These are phyloP conservation scores for Hirtodrosophila alboralis DNA, from an alignment of 2,888 invertebrate species.

Conservation along the genomic window DNA sequence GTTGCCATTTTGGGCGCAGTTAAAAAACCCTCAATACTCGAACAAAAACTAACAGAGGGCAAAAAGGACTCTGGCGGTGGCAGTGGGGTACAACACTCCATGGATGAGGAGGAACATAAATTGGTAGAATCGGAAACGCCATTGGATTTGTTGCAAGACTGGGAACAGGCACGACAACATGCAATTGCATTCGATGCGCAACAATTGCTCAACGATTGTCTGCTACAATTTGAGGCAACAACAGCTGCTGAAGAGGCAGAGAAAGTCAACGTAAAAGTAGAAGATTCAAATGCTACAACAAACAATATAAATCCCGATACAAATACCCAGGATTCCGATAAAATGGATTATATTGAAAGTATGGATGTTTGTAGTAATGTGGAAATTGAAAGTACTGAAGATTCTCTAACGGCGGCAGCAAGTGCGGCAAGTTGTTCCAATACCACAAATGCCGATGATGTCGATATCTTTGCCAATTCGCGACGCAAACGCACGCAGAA, in stretches of 20 bases:
- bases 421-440: conserved; percentile 33
- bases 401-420: conserved; percentile 57
- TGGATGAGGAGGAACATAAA: conserved; percentile 80
- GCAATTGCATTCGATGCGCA: conserved; percentile 84
- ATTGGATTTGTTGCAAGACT: conserved; percentile 84
- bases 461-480: conserved; percentile 43
- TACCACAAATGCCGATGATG: conserved; percentile 58
- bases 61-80: conserved; percentile 81
- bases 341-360: conserved; percentile 79
- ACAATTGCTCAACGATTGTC: conserved; percentile 62
- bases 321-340: conserved; percentile 73
- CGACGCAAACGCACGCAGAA: conserved; percentile 72
- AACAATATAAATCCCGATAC: conserved; percentile 39
- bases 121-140: conserved; percentile 73
- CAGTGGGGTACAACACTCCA: conserved; percentile 44
- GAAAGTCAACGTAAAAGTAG: conserved; percentile 57
- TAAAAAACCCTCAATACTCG: conserved; percentile 88
- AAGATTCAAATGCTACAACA: conserved; percentile 36
- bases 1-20: conserved; percentile 85
- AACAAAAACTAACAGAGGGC: conserved; percentile 88
- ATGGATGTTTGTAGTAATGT: conserved; percentile 83
- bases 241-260: neutral
- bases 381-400: conserved; percentile 81
- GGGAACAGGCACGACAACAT: conserved; percentile 86
- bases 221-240: conserved; percentile 34